phyloP scores from a whole-genome alignment of 2,888 invertebrate species.

The Hypena proboscidalis region DNA sequence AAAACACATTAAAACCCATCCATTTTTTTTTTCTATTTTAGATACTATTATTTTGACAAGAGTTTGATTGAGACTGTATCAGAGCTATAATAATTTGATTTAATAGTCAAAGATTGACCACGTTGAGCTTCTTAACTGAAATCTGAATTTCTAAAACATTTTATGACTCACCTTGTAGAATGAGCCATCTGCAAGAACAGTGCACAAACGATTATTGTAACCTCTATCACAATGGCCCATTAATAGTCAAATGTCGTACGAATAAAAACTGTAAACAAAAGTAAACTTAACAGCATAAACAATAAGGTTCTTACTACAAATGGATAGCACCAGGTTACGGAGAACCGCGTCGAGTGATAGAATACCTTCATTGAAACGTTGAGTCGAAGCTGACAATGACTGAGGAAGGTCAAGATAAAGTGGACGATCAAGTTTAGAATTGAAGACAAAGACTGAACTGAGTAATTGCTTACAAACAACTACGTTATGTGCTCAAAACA shows the following conservation, averaged over 20 bases:
- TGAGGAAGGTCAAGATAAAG: constrained; percentile 44
- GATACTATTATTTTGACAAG: too few species aligned
- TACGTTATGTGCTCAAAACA: too few species aligned
- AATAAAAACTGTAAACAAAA: constrained; percentile 41
- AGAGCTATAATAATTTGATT: too few species aligned
- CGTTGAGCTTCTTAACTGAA: too few species aligned
- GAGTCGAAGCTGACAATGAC: constrained; percentile 39
- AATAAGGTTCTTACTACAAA: constrained; percentile 41
- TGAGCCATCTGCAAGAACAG: too few species aligned
- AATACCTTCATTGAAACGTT: constrained; percentile 39
- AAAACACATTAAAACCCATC: too few species aligned
- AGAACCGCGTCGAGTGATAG: constrained; percentile 43
- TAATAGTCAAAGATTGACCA: too few species aligned
- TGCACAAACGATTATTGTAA: constrained; percentile 47
- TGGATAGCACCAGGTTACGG: constrained; percentile 33
- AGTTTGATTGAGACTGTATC: too few species aligned
- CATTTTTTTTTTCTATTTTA: too few species aligned
- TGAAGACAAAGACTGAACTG: constrained; percentile 52
- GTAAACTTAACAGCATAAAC: constrained; percentile 37
- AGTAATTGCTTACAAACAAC: too few species aligned
- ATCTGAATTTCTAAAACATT: too few species aligned
- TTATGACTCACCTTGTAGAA: too few species aligned
- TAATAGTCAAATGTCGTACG: constrained; percentile 45
- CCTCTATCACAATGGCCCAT: constrained; percentile 56
- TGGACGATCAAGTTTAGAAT: constrained; percentile 48